A percentile compares a stretch with the other conserved stretches of the same genome.
phyloP scores from a whole-genome alignment of 1,140 invertebrate species.

The Drosophila grimshawi region DNA sequence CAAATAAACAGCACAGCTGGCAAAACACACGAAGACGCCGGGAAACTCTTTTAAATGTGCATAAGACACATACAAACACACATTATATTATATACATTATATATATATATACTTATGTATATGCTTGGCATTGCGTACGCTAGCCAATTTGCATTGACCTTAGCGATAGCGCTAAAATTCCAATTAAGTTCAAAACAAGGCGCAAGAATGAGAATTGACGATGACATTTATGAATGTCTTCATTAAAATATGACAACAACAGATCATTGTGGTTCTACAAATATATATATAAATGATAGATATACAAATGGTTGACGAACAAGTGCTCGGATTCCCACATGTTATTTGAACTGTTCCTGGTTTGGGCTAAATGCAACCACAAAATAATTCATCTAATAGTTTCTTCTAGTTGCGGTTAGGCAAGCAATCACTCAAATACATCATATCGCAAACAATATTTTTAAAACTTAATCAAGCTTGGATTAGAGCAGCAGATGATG shows the following conservation, averaged over 20 bases:
- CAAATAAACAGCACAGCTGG: constrained; percentile 44
- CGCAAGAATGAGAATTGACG: constrained; percentile 66
- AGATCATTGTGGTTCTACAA: constrained; percentile 15
- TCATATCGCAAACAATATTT: constrained; percentile 5
- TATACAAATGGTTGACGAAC: constrained; percentile 3
- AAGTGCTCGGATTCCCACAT: not conserved
- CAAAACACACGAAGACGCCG: constrained; percentile 9
- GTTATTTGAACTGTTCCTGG: constrained; percentile 57
- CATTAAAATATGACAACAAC: constrained; percentile 54
- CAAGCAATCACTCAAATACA: constrained; percentile 9
- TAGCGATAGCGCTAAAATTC: constrained; percentile 52
- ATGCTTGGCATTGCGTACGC: constrained; percentile 10
- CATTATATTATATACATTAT: not conserved
- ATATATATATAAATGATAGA: constrained; percentile 3
- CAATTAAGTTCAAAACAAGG: constrained; percentile 60
- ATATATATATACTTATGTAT: constrained; percentile 10
- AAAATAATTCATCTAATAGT: constrained; percentile 25
- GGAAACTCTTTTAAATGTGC: constrained; percentile 34
- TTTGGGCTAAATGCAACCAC: constrained; percentile 16
- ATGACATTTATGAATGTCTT: constrained; percentile 77
- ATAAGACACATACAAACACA: constrained; percentile 1
- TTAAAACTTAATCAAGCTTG: constrained; percentile 63
- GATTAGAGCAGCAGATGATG: constrained; percentile 20
- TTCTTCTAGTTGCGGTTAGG: constrained; percentile 43
- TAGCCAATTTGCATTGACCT: constrained; percentile 75